Base-by-base conservation (phyloP, 2,113 vertebrate species). In the Pygathrix nemaeus region DNA sequence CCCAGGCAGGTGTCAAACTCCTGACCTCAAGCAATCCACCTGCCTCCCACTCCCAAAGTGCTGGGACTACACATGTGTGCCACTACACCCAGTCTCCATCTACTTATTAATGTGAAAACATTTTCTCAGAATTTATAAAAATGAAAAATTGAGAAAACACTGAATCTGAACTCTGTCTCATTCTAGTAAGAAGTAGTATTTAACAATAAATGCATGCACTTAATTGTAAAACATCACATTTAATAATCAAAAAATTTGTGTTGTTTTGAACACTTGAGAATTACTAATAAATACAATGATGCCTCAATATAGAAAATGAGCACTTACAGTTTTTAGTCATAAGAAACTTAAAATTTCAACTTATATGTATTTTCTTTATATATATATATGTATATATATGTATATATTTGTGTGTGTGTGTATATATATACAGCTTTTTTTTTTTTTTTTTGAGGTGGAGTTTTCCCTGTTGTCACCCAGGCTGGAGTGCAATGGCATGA, bases 71-170 rank as follows among this genome's bases (percentile, higher is more conserved):
- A 64, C 25, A 5, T 64, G 61, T 64, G 61, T 64, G 61, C 27
- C 61, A 64, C 12, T 30, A 64, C 27, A 64, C 61, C 27, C 27
- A 64, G 27, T 27, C 61, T 64, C 27, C 64, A 83, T 43, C 45
- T 73, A 68, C 25, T 94, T 76, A 87, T 57, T 88, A 79, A 80
- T 40, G 45, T 85, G 72, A 88, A 90, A 84, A 94, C 3, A 72
- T 86, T 93, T 93, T 88, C 85, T 82, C 79, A 76, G 32, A 52
- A 92, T 86, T 78, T 86, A 68, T 90, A 66, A 94, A 97, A 90
- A 64, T 89, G n/a, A 92, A 96, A 94, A 88, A 52, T 38, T 79
- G n/a, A 82, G 88, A 90, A 86, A 90, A 79, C 12, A 81, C 35
- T 76, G 68, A 88, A 73, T 43, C 43, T 83, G 45, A 94, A 84